Conservation (phyloP, 2,888 invertebrate genomes). For the Eueremaeus valkanovi region DNA sequence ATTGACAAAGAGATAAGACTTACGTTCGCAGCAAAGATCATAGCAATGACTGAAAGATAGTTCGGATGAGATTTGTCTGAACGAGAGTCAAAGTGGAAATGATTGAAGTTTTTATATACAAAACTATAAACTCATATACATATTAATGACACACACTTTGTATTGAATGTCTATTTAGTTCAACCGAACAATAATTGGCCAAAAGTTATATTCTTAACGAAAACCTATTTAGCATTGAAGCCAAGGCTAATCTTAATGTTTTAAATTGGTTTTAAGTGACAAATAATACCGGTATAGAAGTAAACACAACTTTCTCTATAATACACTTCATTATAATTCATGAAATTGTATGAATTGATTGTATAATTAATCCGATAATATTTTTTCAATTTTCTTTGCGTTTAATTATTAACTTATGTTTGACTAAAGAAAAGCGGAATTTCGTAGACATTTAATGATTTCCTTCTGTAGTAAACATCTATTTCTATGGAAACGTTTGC, state of each 20-base stretch:
- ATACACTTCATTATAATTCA: no score
- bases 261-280: no score
- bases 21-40: no score
- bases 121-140: background rate
- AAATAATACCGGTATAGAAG: no score
- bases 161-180: background rate
- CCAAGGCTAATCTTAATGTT: background rate
- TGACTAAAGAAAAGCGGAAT: background rate
- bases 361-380: no score
- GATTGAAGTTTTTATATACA: background rate
- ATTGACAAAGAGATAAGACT: no score
- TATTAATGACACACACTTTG: slow-evolving; percentile 14
- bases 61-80: background rate
- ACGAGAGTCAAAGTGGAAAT: background rate
- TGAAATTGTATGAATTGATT: no score
- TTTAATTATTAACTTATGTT: no score
- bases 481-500: slow-evolving; percentile 25
- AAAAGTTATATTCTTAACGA: background rate
- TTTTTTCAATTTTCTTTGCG: no score
- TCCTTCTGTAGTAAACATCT: background rate
- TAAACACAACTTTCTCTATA: no score
- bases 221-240: background rate
- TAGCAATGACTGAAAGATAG: no score
- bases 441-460: background rate
- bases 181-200: background rate